Evolutionary conservation across 2,888 invertebrate species (phyloP), one percentile per base, ranked within the genome.

Genomic region (Nebria brevicollis): DNA sequence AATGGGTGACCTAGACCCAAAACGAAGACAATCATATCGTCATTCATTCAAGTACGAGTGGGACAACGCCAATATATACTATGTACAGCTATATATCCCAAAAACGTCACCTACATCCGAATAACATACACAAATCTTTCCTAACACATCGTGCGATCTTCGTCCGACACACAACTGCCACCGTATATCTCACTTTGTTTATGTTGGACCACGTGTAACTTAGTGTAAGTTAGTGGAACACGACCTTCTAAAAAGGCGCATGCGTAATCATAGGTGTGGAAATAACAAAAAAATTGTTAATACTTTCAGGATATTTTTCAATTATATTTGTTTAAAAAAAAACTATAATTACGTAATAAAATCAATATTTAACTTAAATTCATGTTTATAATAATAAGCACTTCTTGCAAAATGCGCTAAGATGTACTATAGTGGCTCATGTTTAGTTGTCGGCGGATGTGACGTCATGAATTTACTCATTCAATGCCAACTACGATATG

Each of bases 81-180:
- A 54, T 54, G 54, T 54, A 54, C 54, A 54, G 54, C 54, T 54
- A 54, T 34, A 54, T 54, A 54, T 54, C 72, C 77, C 77, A 72
- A 77, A 77, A 77, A 70, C 77, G 77, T 77, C 77, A 77, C 77
- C 77, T 77, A 77, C 77, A 77, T 77, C 77, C 77, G 77, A 77
- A 77, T 77, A 77, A 70, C 68, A 77, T 70, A 77, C 77, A 77
- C 54, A 54, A 54, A 54, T 54, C 54, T 54, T 54, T 54, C 54
- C 54, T 54, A 54, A 54, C 54, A 13, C 7, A 54, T 54, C 54
- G 54, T 54, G 54, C 54, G 54, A 54, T 54, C 54, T 54, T 54
- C 54, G 54, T 54, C 54, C 8, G 54, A 54, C 54, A 54, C 54
- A 54, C 54, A 54, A 11, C 2, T 11, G 54, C 54, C 54, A 54